Evolutionary conservation across 1,140 invertebrate genomes (phyloP).

Genomic region (Dinoponera quadriceps): DNA sequence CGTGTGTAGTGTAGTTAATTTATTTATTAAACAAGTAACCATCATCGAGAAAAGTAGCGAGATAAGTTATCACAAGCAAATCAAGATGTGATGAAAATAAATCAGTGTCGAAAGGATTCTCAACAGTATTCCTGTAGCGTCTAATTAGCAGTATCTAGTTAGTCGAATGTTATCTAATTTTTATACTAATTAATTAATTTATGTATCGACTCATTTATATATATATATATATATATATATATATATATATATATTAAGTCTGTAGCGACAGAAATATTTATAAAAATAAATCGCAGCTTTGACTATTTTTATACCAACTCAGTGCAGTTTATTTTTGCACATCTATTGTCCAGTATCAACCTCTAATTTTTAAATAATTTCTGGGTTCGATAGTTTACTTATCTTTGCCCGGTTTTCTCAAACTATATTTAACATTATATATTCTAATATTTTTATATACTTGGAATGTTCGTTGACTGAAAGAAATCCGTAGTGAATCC

Average conservation of each 20-base stretch:
- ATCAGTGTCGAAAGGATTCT: background rate
- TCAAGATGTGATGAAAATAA: background rate
- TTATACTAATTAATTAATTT: slow-evolving; percentile 46
- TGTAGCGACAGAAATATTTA: slow-evolving; percentile 9
- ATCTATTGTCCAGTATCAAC: background rate
- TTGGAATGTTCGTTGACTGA: background rate
- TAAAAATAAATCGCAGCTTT: slow-evolving; percentile 48
- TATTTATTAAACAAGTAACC: slow-evolving; percentile 25
- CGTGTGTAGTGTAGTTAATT: slow-evolving; percentile 23
- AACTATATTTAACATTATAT: background rate
- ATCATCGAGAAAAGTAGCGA: background rate
- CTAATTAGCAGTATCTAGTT: slow-evolving; percentile 23
- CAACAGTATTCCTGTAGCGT: slow-evolving; percentile 50
- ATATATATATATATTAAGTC: too few species aligned
- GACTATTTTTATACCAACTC: slow-evolving; percentile 42
- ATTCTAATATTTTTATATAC: background rate
- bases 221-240: too few species aligned
- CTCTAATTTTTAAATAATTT: background rate
- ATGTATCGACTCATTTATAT: slow-evolving; percentile 31
- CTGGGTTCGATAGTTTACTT: background rate
- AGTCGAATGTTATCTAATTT: slow-evolving; percentile 43
- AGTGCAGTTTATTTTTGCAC: slow-evolving; percentile 4
- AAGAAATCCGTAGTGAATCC: background rate
- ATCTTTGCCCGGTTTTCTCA: background rate
- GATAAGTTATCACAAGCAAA: slow-evolving; percentile 19